Evolutionary conservation across 2,113 vertebrate species (phyloP), one percentile per base, ranked within the genome.

Genomic region (Rissa tridactyla): DNA sequence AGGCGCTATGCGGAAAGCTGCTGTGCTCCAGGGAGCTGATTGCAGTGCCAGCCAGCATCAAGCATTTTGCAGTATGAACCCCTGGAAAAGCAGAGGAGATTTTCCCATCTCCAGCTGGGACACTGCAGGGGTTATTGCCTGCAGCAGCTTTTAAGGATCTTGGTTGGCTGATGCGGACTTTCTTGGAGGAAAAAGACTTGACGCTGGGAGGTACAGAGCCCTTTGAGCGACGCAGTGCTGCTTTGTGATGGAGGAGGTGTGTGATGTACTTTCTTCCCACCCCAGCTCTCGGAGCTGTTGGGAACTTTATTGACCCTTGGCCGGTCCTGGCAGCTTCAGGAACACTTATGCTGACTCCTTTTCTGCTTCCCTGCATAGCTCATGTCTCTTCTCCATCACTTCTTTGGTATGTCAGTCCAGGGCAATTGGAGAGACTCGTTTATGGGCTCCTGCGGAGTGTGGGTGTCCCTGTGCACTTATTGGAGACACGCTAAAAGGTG

Each of bases 171-270:
- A 22, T 49, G 47, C 2, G 3, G 21, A 4, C 18, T 27, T 8
- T 13, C 17, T 34, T 11, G 3, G 23, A 52, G 44, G 44, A 66
- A 17, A 27, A 66, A 38, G 10, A 65, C 3, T 7, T 0, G 29
- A 13, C 49, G 14, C 49, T 71, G n/a, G 18, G 36, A 55, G 20
- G 14, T 70, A 7, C 0, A 11, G 27, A 38, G 15, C 26, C 25
- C 32, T 58, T 18, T 19, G 29, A 44, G 12, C 2, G 3, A 32
- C 0, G 2, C 8, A 7, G 80, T 4, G 47, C 20, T 32, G 9
- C 11, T 69, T 0, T 11, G n/a, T 15, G 64, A 22, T 13, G 36
- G 40, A 32, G 22, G 30, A 44, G 14, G 30, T 15, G 14, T 32
- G 21, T 3, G 30, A 22, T 57, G 49, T 27, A 30, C 25, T 40